These are phyloP conservation scores for Pipa parva DNA, from an alignment of 2,113 vertebrate genomes.

Conservation along the genomic window DNA sequence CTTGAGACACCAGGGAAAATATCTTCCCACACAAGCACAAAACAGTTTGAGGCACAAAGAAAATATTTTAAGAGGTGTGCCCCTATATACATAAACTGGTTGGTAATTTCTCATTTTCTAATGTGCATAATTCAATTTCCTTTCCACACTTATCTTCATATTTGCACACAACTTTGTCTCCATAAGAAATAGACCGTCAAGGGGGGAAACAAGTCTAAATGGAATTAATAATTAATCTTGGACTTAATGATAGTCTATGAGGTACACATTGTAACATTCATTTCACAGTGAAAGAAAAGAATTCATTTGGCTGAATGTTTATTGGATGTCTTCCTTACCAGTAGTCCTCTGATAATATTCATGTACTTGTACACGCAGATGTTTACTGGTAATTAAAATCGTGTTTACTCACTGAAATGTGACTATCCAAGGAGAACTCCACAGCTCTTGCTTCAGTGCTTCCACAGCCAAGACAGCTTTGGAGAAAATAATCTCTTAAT, in stretches of 20 bases:
- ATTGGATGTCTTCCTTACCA: constrained; percentile 6
- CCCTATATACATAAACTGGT: too few species aligned
- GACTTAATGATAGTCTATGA: constrained; percentile 20
- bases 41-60: too few species aligned
- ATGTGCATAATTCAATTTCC: too few species aligned
- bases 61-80: too few species aligned
- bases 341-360: constrained; percentile 4
- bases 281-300: constrained; percentile 37
- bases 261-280: constrained; percentile 18
- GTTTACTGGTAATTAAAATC: constrained; percentile 29
- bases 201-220: too few species aligned
- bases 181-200: too few species aligned
- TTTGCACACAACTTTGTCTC: too few species aligned
- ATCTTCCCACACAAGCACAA: too few species aligned
- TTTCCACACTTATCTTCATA: too few species aligned
- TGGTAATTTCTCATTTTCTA: too few species aligned
- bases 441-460: constrained; percentile 41
- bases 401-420: constrained; percentile 44
- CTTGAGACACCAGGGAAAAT: too few species aligned
- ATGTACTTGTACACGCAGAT: constrained; percentile 8
- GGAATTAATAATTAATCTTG: constrained; percentile 2
- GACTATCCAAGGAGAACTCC: constrained; percentile 27
- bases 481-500: constrained; percentile 44
- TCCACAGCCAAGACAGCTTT: constrained; percentile 43
- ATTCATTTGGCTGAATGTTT: constrained; percentile 22